Percentiles rank a stretch among this genome's conserved stretches.
These are phyloP conservation scores for Eumeta japonica DNA, from an alignment of 1,140 invertebrate species.

Conservation along the genomic window DNA sequence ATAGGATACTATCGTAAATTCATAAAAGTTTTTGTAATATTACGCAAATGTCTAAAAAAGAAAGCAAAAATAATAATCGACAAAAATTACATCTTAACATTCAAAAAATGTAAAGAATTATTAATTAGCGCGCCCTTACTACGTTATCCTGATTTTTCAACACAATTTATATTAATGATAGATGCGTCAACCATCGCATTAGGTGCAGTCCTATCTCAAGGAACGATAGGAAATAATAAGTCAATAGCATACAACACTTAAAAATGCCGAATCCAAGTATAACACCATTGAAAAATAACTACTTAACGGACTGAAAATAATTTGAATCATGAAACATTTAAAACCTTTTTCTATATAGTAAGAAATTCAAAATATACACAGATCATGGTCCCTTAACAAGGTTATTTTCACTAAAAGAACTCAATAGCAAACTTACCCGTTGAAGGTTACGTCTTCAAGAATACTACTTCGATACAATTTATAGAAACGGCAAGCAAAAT, in stretches of 20 bases:
- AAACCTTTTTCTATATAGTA: slow-evolving; percentile 45
- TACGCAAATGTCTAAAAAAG: too few species aligned
- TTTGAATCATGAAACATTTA: slow-evolving; percentile 32
- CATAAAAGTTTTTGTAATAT: too few species aligned
- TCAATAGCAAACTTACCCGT: slow-evolving; percentile 37
- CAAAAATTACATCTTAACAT: too few species aligned
- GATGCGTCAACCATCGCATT: background rate
- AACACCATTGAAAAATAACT: slow-evolving; percentile 28
- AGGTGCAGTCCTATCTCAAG: slow-evolving; percentile 1
- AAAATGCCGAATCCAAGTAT: slow-evolving; percentile 23
- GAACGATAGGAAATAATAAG: background rate
- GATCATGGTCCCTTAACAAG: too few species aligned
- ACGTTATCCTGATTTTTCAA: slow-evolving; percentile 4
- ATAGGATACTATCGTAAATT: too few species aligned
- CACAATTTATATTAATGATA: background rate
- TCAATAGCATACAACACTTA: too few species aligned
- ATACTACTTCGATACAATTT: slow-evolving; percentile 32
- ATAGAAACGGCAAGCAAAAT: slow-evolving; percentile 2
- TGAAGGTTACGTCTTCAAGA: slow-evolving; percentile 44
- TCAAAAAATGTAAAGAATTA: slow-evolving; percentile 1
- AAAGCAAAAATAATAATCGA: too few species aligned
- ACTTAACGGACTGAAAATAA: slow-evolving; percentile 3
- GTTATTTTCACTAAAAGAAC: too few species aligned
- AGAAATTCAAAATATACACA: slow-evolving; percentile 45
- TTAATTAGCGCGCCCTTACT: background rate